Conservation (phyloP, 2,888 invertebrate genomes). For the Leptinotarsa juncta region DNA sequence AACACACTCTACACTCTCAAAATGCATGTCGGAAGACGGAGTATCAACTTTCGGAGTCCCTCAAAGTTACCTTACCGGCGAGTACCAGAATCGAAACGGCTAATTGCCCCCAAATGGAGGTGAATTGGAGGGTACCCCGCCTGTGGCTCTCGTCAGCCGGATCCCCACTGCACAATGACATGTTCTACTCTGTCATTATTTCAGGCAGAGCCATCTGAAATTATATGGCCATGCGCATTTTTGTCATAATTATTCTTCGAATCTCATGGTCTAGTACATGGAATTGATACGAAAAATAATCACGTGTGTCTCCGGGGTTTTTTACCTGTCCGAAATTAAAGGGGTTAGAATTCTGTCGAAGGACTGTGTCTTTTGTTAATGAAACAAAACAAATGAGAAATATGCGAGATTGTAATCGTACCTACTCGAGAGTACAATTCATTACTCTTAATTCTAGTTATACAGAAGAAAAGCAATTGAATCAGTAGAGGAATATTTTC, state of each 20-base stretch:
- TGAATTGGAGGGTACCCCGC: constrained; percentile 46
- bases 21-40: too few relatives aligned
- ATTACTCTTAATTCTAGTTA: too few relatives aligned
- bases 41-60: not conserved
- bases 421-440: too few relatives aligned
- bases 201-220: constrained; percentile 59
- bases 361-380: not conserved
- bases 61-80: constrained; percentile 13
- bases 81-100: constrained; percentile 30
- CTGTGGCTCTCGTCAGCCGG: constrained; percentile 58
- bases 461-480: too few relatives aligned
- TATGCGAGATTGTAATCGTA: not conserved
- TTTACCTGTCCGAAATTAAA: constrained; percentile 21
- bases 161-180: constrained; percentile 60
- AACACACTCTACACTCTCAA: too few relatives aligned
- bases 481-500: too few relatives aligned
- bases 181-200: constrained; percentile 61
- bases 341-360: constrained; percentile 5
- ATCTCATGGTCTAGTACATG: constrained; percentile 56
- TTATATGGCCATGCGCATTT: constrained; percentile 61
- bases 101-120: constrained; percentile 44
- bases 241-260: constrained; percentile 64
- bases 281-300: constrained; percentile 29
- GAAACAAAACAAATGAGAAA: not conserved
- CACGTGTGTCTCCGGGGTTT: constrained; percentile 17